These are phyloP conservation scores for Propithecus coquereli DNA, from an alignment of 2,113 vertebrate species.

Conservation along the genomic window DNA sequence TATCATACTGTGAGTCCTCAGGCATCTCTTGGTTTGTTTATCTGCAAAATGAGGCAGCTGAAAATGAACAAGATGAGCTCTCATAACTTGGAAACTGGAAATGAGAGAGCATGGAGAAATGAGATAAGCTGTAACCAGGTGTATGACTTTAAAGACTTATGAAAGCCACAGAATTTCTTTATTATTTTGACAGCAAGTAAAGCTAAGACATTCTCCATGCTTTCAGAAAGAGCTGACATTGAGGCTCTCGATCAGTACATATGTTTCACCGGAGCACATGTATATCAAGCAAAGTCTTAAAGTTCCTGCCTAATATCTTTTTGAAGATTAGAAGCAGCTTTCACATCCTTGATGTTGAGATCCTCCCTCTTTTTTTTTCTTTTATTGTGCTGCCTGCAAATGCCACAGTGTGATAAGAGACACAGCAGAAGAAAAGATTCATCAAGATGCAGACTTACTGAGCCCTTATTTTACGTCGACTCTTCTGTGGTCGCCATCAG, in stretches of 20 bases:
- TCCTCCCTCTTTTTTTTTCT: no score
- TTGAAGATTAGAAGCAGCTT: not conserved
- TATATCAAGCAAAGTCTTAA: not conserved
- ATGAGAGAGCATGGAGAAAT: not conserved
- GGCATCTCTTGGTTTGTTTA: not conserved
- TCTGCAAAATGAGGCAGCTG: not conserved
- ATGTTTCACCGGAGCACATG: not conserved
- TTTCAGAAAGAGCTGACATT: not conserved
- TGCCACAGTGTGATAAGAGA: not conserved
- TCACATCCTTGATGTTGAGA: not conserved
- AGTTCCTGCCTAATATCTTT: not conserved
- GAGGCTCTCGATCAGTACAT: not conserved
- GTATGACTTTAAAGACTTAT: not conserved
- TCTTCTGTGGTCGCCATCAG: not conserved
- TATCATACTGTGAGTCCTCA: accelerated
- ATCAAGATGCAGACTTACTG: not conserved
- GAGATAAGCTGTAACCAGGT: not conserved
- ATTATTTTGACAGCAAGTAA: not conserved
- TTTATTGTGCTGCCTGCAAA: not conserved
- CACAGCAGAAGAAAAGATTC: not conserved
- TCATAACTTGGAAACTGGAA: not conserved
- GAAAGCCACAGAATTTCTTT: not conserved
- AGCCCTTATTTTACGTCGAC: not conserved
- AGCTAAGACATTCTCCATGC: not conserved
- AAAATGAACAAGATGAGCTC: not conserved